These are phyloP conservation scores for Rissa tridactyla DNA, from an alignment of 2,113 vertebrate species.

Conservation along the genomic window DNA sequence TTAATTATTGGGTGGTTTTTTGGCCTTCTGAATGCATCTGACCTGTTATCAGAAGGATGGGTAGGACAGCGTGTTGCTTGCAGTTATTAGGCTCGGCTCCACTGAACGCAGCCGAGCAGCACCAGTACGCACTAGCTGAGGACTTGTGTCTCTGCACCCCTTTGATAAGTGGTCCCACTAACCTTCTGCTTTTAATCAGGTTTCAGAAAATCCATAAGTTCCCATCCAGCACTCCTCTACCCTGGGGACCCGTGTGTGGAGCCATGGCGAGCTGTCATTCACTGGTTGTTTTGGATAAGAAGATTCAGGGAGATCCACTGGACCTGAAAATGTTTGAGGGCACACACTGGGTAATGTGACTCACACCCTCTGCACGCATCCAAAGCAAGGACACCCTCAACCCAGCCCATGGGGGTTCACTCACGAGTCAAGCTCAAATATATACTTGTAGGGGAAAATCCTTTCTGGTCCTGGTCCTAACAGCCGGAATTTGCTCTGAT, in stretches of 20 bases:
- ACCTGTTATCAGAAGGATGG: neutral
- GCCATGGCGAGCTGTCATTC: slow-evolving; percentile 71
- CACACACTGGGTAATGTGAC: slow-evolving; percentile 68
- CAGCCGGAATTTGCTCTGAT: neutral
- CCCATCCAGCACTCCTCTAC: neutral
- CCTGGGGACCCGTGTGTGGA: slow-evolving; percentile 47
- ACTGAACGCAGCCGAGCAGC: neutral
- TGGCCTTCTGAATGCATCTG: neutral
- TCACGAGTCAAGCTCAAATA: neutral
- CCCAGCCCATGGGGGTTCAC: neutral
- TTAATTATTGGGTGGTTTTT: neutral
- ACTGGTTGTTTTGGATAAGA: slow-evolving; percentile 55
- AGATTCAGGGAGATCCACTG: slow-evolving; percentile 68
- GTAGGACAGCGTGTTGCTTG: neutral
- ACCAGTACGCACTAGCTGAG: neutral
- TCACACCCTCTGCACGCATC: neutral
- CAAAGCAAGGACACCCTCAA: neutral
- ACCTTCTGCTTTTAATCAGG: neutral
- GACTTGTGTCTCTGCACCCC: neutral
- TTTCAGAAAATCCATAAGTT: slow-evolving; percentile 67
- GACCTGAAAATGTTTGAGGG: slow-evolving; percentile 72
- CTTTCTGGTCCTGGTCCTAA: neutral
- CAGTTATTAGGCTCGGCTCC: neutral
- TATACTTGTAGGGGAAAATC: neutral
- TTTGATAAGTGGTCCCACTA: neutral